Conservation (phyloP, 2,797 vertebrate genomes). For the Gorsachius magnificus region DNA sequence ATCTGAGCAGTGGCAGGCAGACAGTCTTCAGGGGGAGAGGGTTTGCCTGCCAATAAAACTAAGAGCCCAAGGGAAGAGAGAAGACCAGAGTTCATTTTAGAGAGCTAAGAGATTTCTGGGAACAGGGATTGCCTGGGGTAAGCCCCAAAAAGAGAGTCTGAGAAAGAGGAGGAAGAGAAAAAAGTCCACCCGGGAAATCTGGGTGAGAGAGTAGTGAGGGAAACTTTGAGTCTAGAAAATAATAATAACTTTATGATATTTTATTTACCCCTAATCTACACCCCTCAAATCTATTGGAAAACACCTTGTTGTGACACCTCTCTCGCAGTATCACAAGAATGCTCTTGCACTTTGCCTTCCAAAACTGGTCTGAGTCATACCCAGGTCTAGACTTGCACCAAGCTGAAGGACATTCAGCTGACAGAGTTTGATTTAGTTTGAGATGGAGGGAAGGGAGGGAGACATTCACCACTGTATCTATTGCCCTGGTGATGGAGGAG, state of each 20-base stretch:
- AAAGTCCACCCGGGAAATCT: background rate
- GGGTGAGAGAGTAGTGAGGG: background rate
- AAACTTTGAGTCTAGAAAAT: background rate
- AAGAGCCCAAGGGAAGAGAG: background rate
- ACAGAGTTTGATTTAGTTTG: background rate
- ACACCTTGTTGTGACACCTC: background rate
- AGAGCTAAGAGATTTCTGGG: background rate
- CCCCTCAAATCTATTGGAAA: background rate
- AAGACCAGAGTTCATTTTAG: background rate
- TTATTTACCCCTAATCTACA: background rate
- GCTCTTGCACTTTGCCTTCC: background rate
- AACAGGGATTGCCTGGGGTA: background rate
- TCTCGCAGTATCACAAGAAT: background rate
- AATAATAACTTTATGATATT: background rate
- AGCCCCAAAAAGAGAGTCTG: background rate
- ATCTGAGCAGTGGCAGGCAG: slow-evolving; percentile 26
- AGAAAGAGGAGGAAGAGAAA: background rate
- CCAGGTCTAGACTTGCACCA: background rate
- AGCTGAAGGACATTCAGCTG: background rate
- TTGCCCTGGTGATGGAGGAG: background rate
- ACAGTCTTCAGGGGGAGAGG: background rate
- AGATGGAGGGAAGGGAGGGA: background rate
- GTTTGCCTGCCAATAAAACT: background rate
- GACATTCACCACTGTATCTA: background rate
- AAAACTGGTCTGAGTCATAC: background rate